Conservation (phyloP, 2,113 vertebrate genomes). For the Bambusicola thoracicus region DNA sequence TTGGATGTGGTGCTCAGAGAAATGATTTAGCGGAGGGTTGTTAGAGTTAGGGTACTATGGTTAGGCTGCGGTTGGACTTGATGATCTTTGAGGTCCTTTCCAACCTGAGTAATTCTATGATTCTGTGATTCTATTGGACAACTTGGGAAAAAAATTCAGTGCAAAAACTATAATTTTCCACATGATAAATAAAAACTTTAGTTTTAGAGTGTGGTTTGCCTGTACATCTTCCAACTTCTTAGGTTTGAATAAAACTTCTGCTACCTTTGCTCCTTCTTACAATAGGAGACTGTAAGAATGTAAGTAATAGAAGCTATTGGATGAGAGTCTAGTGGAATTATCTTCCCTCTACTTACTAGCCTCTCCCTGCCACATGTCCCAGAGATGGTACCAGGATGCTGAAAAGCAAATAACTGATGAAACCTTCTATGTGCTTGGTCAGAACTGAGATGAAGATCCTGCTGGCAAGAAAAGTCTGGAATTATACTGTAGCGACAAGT, state of each 20-base stretch:
- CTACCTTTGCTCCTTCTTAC: not conserved
- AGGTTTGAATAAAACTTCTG: not conserved
- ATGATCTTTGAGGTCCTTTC: too few species aligned
- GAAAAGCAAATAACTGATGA: not conserved
- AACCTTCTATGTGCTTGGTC: not conserved
- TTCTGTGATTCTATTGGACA: too few species aligned
- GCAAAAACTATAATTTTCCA: rapidly evolving
- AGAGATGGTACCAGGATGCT: too few species aligned
- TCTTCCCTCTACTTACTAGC: not conserved
- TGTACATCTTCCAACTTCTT: not conserved
- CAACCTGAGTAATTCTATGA: too few species aligned
- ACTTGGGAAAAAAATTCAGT: not conserved
- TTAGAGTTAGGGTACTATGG: too few species aligned
- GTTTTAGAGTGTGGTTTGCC: not conserved
- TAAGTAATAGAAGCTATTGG: not conserved
- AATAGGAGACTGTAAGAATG: not conserved
- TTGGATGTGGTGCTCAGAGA: too few species aligned
- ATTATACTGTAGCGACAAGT: not conserved
- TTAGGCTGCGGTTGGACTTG: too few species aligned
- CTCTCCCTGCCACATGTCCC: not conserved
- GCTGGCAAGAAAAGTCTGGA: rapidly evolving
- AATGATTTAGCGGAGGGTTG: too few species aligned
- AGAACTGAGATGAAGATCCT: not conserved
- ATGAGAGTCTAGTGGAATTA: not conserved
- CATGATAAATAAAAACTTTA: not conserved